Evolutionary conservation across 2,113 vertebrate species (phyloP).

Genomic region (Peucedramus taeniatus): DNA sequence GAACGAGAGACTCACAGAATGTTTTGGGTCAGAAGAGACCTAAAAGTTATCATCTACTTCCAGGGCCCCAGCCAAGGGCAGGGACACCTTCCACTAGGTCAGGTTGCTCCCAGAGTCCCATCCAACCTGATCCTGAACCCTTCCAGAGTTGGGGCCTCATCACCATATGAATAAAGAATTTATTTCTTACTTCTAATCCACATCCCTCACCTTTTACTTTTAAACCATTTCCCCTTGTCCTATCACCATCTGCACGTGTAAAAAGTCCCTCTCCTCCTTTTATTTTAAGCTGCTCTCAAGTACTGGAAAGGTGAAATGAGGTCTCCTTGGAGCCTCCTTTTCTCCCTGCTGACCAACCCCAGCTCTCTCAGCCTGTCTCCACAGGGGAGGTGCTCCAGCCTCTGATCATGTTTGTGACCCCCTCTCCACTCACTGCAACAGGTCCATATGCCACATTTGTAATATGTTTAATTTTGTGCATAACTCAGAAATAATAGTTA

Average conservation of each 20-base stretch:
- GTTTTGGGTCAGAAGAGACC: not conserved
- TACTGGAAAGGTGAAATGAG: not conserved
- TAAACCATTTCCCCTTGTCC: not conserved
- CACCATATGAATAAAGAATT: not conserved
- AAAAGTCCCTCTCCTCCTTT: not conserved
- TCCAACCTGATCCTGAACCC: not conserved
- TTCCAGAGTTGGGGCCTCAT: not conserved
- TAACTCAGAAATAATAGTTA: not conserved
- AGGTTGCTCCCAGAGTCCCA: not conserved
- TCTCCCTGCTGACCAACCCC: not conserved
- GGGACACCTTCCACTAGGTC: not conserved
- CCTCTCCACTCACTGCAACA: rapidly evolving
- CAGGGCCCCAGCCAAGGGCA: not conserved
- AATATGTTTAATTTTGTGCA: not conserved
- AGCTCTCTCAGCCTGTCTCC: not conserved
- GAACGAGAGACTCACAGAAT: not conserved
- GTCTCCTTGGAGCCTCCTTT: not conserved
- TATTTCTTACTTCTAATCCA: not conserved
- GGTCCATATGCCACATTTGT: not conserved
- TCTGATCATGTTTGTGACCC: too few species aligned
- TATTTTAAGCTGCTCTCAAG: not conserved
- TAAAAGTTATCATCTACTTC: not conserved
- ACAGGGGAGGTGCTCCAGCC: not conserved
- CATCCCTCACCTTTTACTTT: not conserved
- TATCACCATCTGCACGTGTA: not conserved